phyloP scores from a whole-genome alignment of 2,113 vertebrate genomes.

The Aptenodytes forsteri region DNA sequence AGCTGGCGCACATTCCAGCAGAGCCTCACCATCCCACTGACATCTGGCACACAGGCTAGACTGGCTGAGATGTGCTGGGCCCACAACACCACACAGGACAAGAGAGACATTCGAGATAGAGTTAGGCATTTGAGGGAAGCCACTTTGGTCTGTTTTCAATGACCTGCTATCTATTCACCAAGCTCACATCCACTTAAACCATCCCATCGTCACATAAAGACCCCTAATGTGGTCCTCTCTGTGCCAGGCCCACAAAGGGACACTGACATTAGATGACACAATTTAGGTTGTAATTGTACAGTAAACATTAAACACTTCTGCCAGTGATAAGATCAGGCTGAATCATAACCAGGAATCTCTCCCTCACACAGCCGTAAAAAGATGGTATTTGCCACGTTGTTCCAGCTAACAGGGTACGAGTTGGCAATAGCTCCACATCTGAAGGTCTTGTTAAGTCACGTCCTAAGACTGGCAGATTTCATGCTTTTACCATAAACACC shows the following conservation, averaged over 20 bases:
- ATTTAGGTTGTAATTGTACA: background rate
- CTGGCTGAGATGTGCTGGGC: background rate
- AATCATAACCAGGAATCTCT: background rate
- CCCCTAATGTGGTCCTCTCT: background rate
- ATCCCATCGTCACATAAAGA: background rate
- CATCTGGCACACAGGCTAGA: too few species aligned
- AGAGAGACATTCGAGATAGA: background rate
- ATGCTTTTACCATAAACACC: background rate
- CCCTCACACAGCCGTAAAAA: background rate
- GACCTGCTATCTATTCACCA: background rate
- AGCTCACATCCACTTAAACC: background rate
- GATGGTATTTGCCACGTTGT: background rate
- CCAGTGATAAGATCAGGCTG: background rate
- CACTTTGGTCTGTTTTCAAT: background rate
- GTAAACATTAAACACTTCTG: background rate
- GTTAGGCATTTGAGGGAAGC: background rate
- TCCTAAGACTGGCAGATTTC: background rate
- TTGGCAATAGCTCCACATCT: background rate
- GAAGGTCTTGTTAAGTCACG: background rate
- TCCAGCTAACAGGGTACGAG: accelerated
- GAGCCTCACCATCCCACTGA: background rate
- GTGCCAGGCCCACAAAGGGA: background rate
- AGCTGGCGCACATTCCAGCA: background rate
- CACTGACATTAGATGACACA: accelerated
- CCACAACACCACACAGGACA: background rate